Conservation (phyloP, 2,113 vertebrate genomes). For the Rhinolophus sinicus region DNA sequence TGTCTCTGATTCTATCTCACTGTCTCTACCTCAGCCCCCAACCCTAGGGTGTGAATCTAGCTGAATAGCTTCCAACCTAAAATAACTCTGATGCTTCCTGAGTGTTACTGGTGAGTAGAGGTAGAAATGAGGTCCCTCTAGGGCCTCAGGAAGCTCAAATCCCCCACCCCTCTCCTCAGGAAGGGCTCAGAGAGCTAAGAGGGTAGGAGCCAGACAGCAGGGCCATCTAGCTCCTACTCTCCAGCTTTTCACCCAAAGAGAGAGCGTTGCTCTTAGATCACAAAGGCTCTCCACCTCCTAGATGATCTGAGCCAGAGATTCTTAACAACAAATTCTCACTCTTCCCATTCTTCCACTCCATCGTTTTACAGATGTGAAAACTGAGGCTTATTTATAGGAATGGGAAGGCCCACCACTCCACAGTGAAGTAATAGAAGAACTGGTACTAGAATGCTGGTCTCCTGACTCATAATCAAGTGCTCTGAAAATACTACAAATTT, state of each 20-base stretch:
- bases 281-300: constrained; percentile 19
- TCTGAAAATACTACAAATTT: constrained; percentile 30
- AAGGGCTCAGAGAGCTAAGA: not conserved
- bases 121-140: not conserved
- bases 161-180: not conserved
- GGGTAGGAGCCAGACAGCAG: not conserved
- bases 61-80: constrained; percentile 25
- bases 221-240: not conserved
- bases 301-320: not conserved
- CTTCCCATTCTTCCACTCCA: not conserved
- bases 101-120: not conserved
- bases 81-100: constrained; percentile 44
- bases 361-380: constrained; percentile 36
- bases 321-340: not conserved
- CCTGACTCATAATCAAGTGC: constrained; percentile 3
- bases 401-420: not conserved
- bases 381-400: not conserved
- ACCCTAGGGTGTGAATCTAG: not conserved
- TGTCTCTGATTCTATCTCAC: not conserved
- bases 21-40: not conserved
- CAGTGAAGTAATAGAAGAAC: not conserved
- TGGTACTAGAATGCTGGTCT: not conserved
- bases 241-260: not conserved
- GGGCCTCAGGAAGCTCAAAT: not conserved
- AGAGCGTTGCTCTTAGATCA: not conserved